phyloP scores from a whole-genome alignment of 2,888 invertebrate species.

The Agrotis puta region DNA sequence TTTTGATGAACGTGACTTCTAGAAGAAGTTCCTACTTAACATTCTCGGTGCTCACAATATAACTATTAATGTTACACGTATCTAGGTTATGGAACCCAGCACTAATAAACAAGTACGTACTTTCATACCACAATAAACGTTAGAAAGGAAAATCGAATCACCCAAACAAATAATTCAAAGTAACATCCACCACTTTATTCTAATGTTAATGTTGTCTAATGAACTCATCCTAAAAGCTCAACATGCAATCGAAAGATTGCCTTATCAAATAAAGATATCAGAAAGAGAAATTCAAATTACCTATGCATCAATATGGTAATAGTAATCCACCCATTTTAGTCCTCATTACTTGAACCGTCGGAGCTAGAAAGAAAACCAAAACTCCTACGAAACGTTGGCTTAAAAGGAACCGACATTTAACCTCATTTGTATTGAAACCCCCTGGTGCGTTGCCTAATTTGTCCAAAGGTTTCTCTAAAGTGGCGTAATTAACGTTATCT shows the following conservation, averaged over 20 bases:
- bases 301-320: conserved; percentile 60
- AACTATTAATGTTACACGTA: not conserved
- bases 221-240: conserved; percentile 56
- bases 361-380: conserved; percentile 63
- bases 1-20: conserved; percentile 22
- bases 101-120: not conserved
- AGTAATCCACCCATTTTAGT: conserved; percentile 54
- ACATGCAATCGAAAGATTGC: conserved; percentile 46
- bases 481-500: conserved; percentile 65
- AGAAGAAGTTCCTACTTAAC: conserved; percentile 3
- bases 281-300: conserved; percentile 61
- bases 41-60: not conserved
- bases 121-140: conserved; percentile 2
- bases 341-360: conserved; percentile 56
- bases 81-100: not conserved
- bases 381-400: conserved; percentile 53
- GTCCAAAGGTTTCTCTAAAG: conserved; percentile 61
- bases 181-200: conserved; percentile 23
- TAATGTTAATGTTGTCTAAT: conserved; percentile 50
- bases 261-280: conserved; percentile 53
- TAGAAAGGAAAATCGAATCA: conserved; percentile 12
- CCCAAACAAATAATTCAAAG: conserved; percentile 30
- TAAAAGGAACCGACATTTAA: conserved; percentile 68
- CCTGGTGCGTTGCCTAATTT: conserved; percentile 62
- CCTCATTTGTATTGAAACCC: conserved; percentile 62